Base-by-base conservation (phyloP, 2,113 vertebrate genomes). In the Micronycteris hirsuta region DNA sequence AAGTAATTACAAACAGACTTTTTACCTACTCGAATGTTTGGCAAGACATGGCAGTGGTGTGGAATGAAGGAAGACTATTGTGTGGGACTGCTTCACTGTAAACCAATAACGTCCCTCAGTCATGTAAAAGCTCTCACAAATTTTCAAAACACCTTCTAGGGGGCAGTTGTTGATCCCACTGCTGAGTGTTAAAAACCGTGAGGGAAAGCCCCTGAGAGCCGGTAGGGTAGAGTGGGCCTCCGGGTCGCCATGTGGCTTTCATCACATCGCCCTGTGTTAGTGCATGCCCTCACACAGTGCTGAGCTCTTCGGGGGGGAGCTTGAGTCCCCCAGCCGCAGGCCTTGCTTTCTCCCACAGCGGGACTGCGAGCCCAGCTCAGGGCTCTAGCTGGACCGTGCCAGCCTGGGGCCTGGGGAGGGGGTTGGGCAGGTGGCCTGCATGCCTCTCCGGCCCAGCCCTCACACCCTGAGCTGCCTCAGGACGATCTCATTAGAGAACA, bases 401-500 rank as follows among this genome's bases (percentile, higher is more conserved):
- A 13, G 47, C 31, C 58, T 76, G 47, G 24, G 61, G 31, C 12
- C 80, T 90, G 16, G 41, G 31, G 33, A n/a, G 22, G 11, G 14
- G 7, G 26, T 15, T 26, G n/a, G 49, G 15, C 58, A 68, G 54
- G 26, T 33, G 22, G 70, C 4, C 71, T 89, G 89, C 9, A 9
- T 65, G 45, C 83, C 22, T 38, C 49, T 96, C 92, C 45, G 17
- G 95, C 49, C 67, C 24, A 12, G 65, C 52, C 1, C 2, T 78
- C 76, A 85, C 74, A 80, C 54, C 86, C 71, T 10, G 24, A 91
- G 97, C 93, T 84, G 74, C 63, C 91, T 93, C 77, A 0, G 9
- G 95, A 97, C 86, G 31, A 91, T 96, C 86, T 97, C 65, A 47
- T 95, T 94, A 96, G 89, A 93, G 92, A 96, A 88, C 3, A 3